Evolutionary conservation across 2,888 invertebrate species (phyloP).

Genomic region (Chorisops tibialis): DNA sequence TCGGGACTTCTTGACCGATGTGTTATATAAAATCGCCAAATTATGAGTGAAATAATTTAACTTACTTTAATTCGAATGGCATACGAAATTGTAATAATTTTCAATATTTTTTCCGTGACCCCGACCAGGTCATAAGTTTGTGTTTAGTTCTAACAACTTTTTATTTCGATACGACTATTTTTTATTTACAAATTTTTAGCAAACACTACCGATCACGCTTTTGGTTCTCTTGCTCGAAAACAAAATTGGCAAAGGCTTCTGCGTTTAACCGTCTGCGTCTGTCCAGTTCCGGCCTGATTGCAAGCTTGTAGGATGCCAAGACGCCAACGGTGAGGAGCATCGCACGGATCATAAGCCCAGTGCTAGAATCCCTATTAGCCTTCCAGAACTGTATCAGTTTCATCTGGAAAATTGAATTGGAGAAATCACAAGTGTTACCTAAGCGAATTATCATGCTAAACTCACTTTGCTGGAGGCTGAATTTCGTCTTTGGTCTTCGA

Average conservation of each 20-base stretch:
- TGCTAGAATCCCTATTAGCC: conserved; percentile 39
- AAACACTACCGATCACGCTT: too few relatives aligned
- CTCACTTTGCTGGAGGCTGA: not conserved
- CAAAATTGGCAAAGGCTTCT: conserved; percentile 45
- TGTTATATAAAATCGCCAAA: too few relatives aligned
- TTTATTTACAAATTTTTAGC: too few relatives aligned
- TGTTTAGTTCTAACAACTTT: too few relatives aligned
- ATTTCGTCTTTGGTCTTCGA: not conserved
- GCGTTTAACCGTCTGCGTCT: conserved; percentile 41
- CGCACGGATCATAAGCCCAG: conserved; percentile 44
- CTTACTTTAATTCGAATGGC: not conserved
- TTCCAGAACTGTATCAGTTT: conserved; percentile 42
- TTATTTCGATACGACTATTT: too few relatives aligned
- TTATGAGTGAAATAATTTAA: not conserved
- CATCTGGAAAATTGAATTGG: conserved; percentile 42
- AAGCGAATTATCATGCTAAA: not conserved
- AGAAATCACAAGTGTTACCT: not conserved
- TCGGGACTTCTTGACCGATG: not conserved
- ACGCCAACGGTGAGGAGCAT: conserved; percentile 41
- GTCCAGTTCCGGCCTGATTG: conserved; percentile 42
- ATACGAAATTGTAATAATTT: not conserved
- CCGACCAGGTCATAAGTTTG: too few relatives aligned
- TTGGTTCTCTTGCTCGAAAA: conserved; percentile 47
- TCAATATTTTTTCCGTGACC: not conserved
- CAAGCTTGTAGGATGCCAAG: conserved; percentile 39